Evolutionary conservation across 2,113 vertebrate species (phyloP).

Genomic region (Glaucomys volans): DNA sequence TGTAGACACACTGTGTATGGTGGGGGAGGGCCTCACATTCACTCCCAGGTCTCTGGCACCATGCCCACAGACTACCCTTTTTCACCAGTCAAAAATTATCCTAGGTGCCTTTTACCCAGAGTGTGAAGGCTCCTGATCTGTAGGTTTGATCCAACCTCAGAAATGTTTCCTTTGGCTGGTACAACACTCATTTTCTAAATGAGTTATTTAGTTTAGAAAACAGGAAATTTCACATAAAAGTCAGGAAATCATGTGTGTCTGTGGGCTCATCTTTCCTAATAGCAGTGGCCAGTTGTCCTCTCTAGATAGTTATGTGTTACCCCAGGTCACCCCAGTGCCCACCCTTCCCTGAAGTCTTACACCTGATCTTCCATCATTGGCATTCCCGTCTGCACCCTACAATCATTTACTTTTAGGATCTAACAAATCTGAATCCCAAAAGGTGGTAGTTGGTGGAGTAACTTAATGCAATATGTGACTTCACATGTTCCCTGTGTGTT

Average conservation of each 20-base stretch:
- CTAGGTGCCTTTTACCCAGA: not conserved
- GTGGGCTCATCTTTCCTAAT: not conserved
- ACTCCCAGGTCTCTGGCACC: not conserved
- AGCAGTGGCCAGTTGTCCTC: not conserved
- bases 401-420: conserved; percentile 33
- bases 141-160: not conserved
- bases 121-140: not conserved
- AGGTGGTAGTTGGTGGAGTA: not conserved
- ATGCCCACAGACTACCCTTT: not conserved
- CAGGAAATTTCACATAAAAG: not conserved
- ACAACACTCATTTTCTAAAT: not conserved
- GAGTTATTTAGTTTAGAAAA: not conserved
- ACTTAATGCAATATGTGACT: not conserved
- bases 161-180: not conserved
- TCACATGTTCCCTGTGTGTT: not conserved
- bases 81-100: not conserved
- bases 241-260: not conserved
- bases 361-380: not conserved
- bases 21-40: not conserved
- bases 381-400: not conserved
- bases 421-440: conserved; percentile 19
- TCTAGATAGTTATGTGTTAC: not conserved
- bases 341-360: not conserved
- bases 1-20: not conserved
- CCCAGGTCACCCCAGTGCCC: not conserved